phyloP scores from a whole-genome alignment of 2,113 vertebrate genomes.

The Poicephalus gulielmi region DNA sequence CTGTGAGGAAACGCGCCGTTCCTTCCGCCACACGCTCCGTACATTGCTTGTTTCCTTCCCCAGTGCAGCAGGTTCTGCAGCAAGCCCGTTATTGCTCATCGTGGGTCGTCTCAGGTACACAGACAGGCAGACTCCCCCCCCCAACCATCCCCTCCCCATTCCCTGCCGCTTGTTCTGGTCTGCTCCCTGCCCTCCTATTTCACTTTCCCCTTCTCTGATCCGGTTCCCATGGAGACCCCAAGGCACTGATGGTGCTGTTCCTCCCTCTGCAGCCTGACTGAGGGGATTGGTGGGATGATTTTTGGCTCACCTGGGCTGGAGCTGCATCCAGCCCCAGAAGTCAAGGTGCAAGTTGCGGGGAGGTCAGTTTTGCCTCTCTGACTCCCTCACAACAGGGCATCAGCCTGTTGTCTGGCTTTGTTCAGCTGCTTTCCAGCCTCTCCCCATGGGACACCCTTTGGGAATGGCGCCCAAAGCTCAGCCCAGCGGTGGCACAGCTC shows the following conservation, averaged over 20 bases:
- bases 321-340: neutral
- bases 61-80: neutral
- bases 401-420: neutral
- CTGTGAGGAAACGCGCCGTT: neutral
- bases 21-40: neutral
- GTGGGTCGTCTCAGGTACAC: accelerated
- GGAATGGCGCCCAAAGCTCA: neutral
- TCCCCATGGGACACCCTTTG: neutral
- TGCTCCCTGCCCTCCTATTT: neutral
- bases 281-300: neutral
- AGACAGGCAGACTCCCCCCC: neutral
- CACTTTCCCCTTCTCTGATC: neutral
- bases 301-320: neutral
- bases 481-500: accelerated
- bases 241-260: neutral
- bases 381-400: neutral
- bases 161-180: accelerated
- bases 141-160: accelerated
- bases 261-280: neutral
- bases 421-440: neutral
- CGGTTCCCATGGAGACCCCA: neutral
- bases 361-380: neutral
- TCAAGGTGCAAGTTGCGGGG: neutral
- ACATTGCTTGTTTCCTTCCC: neutral
- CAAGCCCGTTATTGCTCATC: neutral